phyloP scores from a whole-genome alignment of 2,113 vertebrate species.

The Talpa occidentalis region DNA sequence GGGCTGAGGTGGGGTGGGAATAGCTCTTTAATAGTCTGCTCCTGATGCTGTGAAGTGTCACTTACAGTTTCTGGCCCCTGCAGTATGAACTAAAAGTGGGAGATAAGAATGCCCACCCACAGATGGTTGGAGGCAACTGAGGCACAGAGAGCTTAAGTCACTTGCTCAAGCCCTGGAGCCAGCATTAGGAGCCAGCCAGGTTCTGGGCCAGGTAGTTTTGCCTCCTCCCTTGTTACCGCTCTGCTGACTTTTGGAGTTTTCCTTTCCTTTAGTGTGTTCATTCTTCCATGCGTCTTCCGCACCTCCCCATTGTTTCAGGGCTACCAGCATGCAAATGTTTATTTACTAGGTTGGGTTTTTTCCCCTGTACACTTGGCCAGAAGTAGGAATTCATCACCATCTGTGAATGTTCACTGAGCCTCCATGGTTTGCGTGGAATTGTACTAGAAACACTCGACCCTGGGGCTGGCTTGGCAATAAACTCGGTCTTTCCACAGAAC shows the following conservation, averaged over 20 bases:
- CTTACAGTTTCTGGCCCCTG: background rate
- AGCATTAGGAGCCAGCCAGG: background rate
- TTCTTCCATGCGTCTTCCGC: background rate
- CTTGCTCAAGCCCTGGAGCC: background rate
- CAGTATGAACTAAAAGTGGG: background rate
- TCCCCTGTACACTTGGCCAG: background rate
- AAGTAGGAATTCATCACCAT: conserved; percentile 51
- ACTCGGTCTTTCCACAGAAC: conserved; percentile 22
- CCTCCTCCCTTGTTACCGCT: background rate
- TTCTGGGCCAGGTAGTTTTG: background rate
- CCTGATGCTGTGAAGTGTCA: background rate
- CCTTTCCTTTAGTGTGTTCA: background rate
- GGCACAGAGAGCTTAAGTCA: background rate
- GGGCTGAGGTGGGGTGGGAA: too few relatives aligned
- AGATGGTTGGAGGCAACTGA: background rate
- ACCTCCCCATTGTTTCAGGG: background rate
- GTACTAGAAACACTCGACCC: conserved; percentile 4
- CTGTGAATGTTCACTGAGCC: conserved; percentile 26
- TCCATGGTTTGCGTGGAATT: background rate
- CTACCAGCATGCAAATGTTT: background rate
- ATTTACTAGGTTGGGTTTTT: conserved; percentile 20
- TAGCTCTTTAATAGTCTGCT: background rate
- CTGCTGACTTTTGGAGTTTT: background rate
- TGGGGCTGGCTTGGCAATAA: background rate
- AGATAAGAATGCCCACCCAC: too few relatives aligned